Evolutionary conservation across 2,888 invertebrate species (phyloP), one percentile per base, ranked within the genome.

Genomic region (Hipparchia semele): DNA sequence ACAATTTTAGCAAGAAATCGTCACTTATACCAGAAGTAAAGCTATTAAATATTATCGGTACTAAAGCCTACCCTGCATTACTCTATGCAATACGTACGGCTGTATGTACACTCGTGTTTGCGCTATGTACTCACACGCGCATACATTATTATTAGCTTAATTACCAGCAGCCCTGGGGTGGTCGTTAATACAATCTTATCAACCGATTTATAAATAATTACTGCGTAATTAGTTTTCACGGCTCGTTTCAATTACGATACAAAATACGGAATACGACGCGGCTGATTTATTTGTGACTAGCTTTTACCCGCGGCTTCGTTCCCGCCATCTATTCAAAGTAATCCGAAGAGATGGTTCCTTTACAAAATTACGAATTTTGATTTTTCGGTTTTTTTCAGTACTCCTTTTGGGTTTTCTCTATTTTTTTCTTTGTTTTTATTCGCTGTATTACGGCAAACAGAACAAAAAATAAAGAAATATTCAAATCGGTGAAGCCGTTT

Each of bases 131-230:
- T 58, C 60, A 61, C 67, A 61, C 45, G 56, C 23, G 56, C 73
- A 59, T 70, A 70, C 59, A 74, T 71, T 73, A 73, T 76, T 75
- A 73, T 76, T 74, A 74, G 74, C 74, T 77, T 77, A 74, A 77
- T 77, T 76, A 76, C 72, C 61, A 51, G 13, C 60, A 13, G 68
- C 70, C 68, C 62, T 68, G 72, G 68, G 72, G 65, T 64, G 71
- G 58, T 61, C 76, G 68, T 70, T 70, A 74, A 75, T 68, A 70
- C 75, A 70, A 74, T 76, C 76, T 74, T 72, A 76, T 76, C 72
- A 68, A 58, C 33, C 72, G 72, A 76, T 72, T 74, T 53, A 58
- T 72, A 74, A 72, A 74, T 74, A 76, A 76, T 76, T 74, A 74
- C 60, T 68, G 64, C 68, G 61, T 56, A 74, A 71, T 68, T 61